Evolutionary conservation across 2,113 vertebrate genomes (phyloP), one percentile per base, ranked within the genome.

Genomic region (Aphyosemion australe): DNA sequence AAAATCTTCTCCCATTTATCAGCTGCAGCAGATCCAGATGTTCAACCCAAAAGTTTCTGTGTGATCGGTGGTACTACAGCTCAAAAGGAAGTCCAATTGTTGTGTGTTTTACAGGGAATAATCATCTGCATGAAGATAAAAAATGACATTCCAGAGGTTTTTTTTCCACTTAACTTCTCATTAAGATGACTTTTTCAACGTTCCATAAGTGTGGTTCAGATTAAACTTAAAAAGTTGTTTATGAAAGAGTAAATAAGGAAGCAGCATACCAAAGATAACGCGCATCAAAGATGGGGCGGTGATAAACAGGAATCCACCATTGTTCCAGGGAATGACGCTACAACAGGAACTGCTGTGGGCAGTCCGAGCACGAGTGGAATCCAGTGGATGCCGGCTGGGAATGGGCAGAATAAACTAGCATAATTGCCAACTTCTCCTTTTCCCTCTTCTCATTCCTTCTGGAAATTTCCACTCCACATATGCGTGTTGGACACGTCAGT

Each of bases 221-320:
- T 19, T 48, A 11, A 48, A 48, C 16, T 46, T 16, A n/a, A 48
- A 11, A 48, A 10, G 12, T 41, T 39, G 12, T 26, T 13, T 26
- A 51, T 6, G 21, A 20, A 49, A 19, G 9, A 39, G 16, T 73
- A 72, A 78, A 65, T 60, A 67, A 81, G 85, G 80, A 87, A 80
- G 58, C 19, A 31, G 74, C 65, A 82, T 83, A 55, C 73, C 74
- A 49, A 55, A 84, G 85, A 88, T 82, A 82, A 83, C 75, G 69
- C 68, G 68, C 61, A 80, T 83, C 80, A 86, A 83, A 84, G 73
- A 60, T 57, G 12, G 72, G 50, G 42, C 14, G 15, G 48, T 9
- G 84, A 86, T 87, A 88, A 90, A 88, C 90, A 89, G 90, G 90
- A 90, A 88, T 90, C 79, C 61, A 78, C 84, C 80, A 87, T 88